Conservation (phyloP, 2,797 vertebrate genomes). For the Oceanodroma leucorhoa region DNA sequence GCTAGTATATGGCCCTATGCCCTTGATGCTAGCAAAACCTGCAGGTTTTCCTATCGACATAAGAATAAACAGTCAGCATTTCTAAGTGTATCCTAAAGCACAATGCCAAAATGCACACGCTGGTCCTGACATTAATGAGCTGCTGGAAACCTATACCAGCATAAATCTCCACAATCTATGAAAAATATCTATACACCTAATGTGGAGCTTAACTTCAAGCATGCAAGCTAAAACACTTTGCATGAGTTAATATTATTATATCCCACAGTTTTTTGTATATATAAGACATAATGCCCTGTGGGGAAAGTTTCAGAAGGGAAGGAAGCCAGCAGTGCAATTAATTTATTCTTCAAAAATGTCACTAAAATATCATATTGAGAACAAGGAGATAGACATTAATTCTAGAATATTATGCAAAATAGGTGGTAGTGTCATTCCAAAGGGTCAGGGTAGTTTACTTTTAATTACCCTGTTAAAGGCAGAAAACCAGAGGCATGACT, state of each 20-base stretch:
- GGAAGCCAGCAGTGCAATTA: neutral
- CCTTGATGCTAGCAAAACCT: neutral
- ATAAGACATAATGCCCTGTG: neutral
- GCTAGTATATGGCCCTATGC: neutral
- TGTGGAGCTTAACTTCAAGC: neutral
- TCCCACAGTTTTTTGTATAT: neutral
- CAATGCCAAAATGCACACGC: neutral
- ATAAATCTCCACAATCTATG: neutral
- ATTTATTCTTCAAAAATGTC: slow-evolving; percentile 23
- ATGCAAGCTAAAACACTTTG: neutral
- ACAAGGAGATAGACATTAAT: neutral
- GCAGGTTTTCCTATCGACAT: neutral
- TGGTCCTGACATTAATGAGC: neutral
- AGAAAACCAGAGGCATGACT: neutral
- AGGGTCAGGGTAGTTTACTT: neutral
- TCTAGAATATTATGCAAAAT: slow-evolving; percentile 8
- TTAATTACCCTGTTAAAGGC: neutral
- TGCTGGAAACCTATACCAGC: neutral
- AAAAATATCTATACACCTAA: neutral
- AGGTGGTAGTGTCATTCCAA: neutral
- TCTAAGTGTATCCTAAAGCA: neutral
- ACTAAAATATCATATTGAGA: neutral
- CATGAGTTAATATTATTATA: neutral
- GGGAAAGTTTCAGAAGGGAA: neutral
- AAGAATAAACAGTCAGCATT: neutral